Evolutionary conservation across 2,113 vertebrate genomes (phyloP).

Genomic region (Calidris pygmaea): DNA sequence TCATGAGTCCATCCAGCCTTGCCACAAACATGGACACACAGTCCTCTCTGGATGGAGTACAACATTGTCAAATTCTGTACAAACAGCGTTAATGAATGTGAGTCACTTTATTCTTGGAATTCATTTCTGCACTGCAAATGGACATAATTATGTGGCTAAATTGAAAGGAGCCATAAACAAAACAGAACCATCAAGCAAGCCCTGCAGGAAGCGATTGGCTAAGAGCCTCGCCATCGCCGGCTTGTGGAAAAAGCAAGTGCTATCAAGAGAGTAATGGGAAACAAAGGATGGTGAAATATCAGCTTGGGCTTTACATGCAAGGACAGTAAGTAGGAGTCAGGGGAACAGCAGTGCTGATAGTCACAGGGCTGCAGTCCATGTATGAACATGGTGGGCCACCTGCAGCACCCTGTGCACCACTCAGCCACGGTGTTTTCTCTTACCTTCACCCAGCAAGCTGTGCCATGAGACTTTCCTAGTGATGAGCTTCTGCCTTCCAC

Average conservation of each 20-base stretch:
- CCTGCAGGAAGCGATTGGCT: neutral
- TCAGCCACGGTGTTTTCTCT: neutral
- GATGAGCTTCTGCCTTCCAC: neutral
- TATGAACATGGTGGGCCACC: neutral
- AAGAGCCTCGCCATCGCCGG: fast-evolving
- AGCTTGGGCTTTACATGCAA: neutral
- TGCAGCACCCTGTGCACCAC: neutral
- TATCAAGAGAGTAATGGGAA: neutral
- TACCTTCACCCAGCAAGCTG: neutral
- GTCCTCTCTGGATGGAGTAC: neutral
- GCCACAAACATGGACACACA: neutral
- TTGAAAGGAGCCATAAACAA: neutral
- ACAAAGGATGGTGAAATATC: no score
- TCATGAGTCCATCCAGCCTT: neutral
- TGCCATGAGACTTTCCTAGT: neutral
- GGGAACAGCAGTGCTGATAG: neutral
- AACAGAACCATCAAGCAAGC: neutral
- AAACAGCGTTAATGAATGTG: conserved; percentile 5
- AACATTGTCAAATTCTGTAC: neutral
- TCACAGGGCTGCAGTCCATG: fast-evolving
- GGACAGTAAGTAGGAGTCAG: neutral
- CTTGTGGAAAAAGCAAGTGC: neutral
- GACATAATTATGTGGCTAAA: conserved; percentile 10
- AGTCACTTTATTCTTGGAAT: conserved; percentile 47
- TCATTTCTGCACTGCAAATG: neutral